Evolutionary conservation across 2,113 vertebrate genomes (phyloP).

Genomic region (Glaucidium brasilianum): DNA sequence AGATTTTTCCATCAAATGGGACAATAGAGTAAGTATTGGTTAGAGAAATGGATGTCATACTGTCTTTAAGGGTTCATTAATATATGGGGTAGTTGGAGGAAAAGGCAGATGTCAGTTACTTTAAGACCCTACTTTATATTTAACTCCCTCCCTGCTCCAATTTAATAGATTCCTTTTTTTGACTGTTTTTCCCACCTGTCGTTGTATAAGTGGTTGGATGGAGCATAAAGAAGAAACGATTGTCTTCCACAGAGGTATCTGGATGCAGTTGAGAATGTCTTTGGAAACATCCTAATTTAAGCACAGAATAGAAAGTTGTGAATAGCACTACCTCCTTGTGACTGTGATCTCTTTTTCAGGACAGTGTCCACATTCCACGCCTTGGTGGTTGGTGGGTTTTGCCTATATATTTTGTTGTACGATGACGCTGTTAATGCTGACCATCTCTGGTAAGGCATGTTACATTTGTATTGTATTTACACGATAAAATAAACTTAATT

Average conservation of each 20-base stretch:
- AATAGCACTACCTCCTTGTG: background rate
- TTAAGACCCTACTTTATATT: background rate
- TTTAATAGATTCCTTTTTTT: background rate
- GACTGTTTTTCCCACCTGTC: background rate
- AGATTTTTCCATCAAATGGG: background rate
- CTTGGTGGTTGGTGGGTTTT: conserved; percentile 87
- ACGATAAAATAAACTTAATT: background rate
- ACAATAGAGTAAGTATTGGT: background rate
- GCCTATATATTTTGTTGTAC: conserved; percentile 87
- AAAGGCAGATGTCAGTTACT: background rate
- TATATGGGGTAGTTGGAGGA: background rate
- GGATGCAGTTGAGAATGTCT: background rate
- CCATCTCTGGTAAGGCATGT: conserved; percentile 89
- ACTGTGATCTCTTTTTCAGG: conserved; percentile 75
- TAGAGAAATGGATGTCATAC: background rate
- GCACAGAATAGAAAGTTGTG: background rate
- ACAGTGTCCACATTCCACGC: conserved; percentile 94
- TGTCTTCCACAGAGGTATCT: background rate
- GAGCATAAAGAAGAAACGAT: background rate
- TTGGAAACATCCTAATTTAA: background rate
- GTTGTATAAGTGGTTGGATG: background rate
- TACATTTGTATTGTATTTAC: background rate
- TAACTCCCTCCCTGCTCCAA: fast-evolving
- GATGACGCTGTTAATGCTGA: conserved; percentile 88
- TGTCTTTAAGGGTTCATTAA: background rate